These are phyloP conservation scores for Andrena fulva DNA, from an alignment of 2,888 invertebrate genomes.

Conservation along the genomic window DNA sequence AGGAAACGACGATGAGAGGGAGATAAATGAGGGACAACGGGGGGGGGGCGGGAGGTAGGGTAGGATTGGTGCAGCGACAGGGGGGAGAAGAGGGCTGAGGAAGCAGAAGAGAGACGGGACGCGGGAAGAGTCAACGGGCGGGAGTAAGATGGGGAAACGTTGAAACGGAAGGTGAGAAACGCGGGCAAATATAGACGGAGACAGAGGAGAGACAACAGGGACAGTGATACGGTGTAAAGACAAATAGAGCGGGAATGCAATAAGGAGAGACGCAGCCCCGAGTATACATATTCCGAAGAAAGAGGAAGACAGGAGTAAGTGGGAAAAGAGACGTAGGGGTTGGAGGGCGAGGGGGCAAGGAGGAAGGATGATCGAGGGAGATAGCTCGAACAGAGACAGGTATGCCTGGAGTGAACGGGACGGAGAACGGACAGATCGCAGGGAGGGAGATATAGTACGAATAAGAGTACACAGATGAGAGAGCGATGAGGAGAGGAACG, in stretches of 20 bases:
- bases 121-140: background rate
- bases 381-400: conserved; percentile 45
- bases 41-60: background rate
- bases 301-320: conserved; percentile 24
- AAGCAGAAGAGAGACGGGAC: conserved; percentile 30
- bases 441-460: conserved; percentile 38
- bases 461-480: conserved; percentile 27
- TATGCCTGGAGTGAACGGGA: conserved; percentile 35
- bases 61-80: background rate
- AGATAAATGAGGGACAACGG: conserved; percentile 41
- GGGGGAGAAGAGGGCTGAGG: conserved; percentile 21
- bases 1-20: conserved; percentile 42
- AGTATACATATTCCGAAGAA: conserved; percentile 48
- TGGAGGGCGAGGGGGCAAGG: background rate
- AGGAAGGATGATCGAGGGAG: conserved; percentile 31
- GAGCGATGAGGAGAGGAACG: conserved; percentile 19
- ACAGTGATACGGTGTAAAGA: conserved; percentile 60
- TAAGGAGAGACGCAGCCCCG: conserved; percentile 56
- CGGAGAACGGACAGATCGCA: conserved; percentile 33
- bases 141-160: conserved; percentile 38
- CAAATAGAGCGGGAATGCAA: conserved; percentile 62
- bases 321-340: background rate
- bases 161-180: conserved; percentile 55
- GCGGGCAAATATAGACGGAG: conserved; percentile 40
- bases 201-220: conserved; percentile 45